Base-by-base conservation (phyloP, 2,888 invertebrate species). In the Leptura quadrifasciata region DNA sequence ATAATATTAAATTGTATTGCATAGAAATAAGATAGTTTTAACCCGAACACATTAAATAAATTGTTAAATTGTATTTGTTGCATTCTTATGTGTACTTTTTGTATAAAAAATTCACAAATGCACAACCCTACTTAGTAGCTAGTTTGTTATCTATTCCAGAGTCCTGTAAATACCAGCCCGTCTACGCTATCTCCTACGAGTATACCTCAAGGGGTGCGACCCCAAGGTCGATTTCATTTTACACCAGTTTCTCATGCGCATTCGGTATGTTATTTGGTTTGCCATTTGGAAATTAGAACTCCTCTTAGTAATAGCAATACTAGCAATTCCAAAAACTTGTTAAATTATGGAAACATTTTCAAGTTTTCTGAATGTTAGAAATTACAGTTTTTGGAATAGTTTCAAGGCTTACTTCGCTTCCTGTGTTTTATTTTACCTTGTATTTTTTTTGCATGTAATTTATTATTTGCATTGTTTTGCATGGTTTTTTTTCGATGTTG, bases 171-270 rank as follows among this genome's bases (percentile, higher is more conserved):
- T 88, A 92, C 92, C 87, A 94, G 94, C 89, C 94, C 94, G 83
- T 92, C 94, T 85, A 93, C 94, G 85, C 91, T 94, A 89, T 93
- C 93, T 86, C 93, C 93, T 83, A 93, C 92, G 86, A 93, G 93
- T 89, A 91, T 93, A 88, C 91, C 91, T 83, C 89, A 90, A 78
- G 90, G 90, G 79, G 87, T 89, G 76, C 87, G 89, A 80, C 85
- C 84, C 64, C 87, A 86, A 74, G 87, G 85, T 76, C 87, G 87
- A 78, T 89, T 89, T 87, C 89, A 88, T 82, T 90, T 89, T 79
- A 86, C 85, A 75, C 86, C 85, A 78, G 82, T 80, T 79, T 84
- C 85, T 80, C 86, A 86, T 72, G 79, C 85, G 77, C 85, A 86
- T 81, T 85, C 87, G 85, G 87, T 87, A 86, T 78, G 85, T 83